Evolutionary conservation across 2,113 vertebrate species (phyloP), one percentile per base, ranked within the genome.

Genomic region (Hydrochoerus hydrochaeris): DNA sequence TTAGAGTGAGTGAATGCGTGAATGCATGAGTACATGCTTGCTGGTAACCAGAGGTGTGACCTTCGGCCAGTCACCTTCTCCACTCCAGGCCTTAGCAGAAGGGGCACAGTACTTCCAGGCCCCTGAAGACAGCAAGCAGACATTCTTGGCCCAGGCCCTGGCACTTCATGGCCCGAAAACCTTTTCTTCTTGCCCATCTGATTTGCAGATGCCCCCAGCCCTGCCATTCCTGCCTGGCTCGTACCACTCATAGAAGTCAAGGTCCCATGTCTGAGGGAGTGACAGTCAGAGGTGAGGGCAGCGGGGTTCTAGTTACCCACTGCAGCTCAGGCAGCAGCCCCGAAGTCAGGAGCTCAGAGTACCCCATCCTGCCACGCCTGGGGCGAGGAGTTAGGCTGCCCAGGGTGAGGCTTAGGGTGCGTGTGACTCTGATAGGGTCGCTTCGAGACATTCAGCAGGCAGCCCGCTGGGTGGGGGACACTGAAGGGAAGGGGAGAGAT

Each of bases 91-190:
- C 57, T 62, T 41, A 0, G 52, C 32, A 24, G 80, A 24, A 22
- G 0, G 4, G 30, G 5, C 32, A 62, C 54, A 46, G 16, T 28
- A 0, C 0, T 4, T 12, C n/a, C 1, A 38, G 52, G 0, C 57
- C 32, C 62, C 46, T 6, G n/a, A n/a, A 44, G n/a, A 9, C 4
- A 13, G 20, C 26, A 35, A 24, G 9, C 11, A 12, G 30, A 6
- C 16, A 26, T 26, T 0, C 52, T 44, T 41, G 44, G 32, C 77
- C 1, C 0, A 32, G 20, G 38, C 17, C 24, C 81, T 84, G 67
- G 65, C 1, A 2, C 12, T 3, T 24, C 3, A n/a, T 0, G 19
- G 54, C 62, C 96, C 82, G 58, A 17, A 17, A 28, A 12, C 5
- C 4, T 38, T 54, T 71, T 41, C 63, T 38, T 16, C 67, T 57